Evolutionary conservation across 1,140 invertebrate genomes (phyloP), one percentile per base, ranked within the genome.

Genomic region (Achatina immaculata): DNA sequence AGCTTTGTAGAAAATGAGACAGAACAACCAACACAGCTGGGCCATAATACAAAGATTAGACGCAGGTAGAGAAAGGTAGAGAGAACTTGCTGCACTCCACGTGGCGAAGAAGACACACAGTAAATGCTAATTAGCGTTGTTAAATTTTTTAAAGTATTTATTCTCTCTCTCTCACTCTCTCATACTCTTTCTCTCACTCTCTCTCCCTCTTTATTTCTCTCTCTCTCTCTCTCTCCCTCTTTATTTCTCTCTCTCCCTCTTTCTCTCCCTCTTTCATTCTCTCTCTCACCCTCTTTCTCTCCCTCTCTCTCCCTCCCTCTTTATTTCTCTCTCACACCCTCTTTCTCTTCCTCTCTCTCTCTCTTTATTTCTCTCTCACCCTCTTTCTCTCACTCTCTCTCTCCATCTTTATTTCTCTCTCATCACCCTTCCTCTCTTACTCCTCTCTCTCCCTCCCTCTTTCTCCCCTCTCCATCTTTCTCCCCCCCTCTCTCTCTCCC

Each of bases 91-190:
- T n/a, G n/a, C n/a, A n/a, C n/a, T n/a, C n/a, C n/a, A n/a, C n/a
- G n/a, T n/a, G n/a, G n/a, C n/a, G n/a, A n/a, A n/a, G n/a, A n/a
- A n/a, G n/a, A n/a, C n/a, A n/a, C n/a, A n/a, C n/a, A n/a, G n/a
- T n/a, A n/a, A n/a, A n/a, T n/a, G n/a, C n/a, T n/a, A n/a, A n/a
- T n/a, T n/a, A n/a, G n/a, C n/a, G n/a, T n/a, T n/a, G n/a, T n/a
- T n/a, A n/a, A n/a, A n/a, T n/a, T n/a, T n/a, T n/a, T n/a, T n/a
- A n/a, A n/a, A n/a, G n/a, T n/a, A n/a, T n/a, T n/a, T 51, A 51
- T 28, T 66, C 68, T 38, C 68, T 71, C 36, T 38, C 36, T 71
- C 68, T 71, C 36, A 9, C 36, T 19, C 36, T 71, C 68, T 71
- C 68, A 9, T 9, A 9, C 36, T 71, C 68, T 36, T 42, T 38